Evolutionary conservation across 2,113 vertebrate genomes (phyloP), one percentile per base, ranked within the genome.

Genomic region (Tautogolabrus adspersus): DNA sequence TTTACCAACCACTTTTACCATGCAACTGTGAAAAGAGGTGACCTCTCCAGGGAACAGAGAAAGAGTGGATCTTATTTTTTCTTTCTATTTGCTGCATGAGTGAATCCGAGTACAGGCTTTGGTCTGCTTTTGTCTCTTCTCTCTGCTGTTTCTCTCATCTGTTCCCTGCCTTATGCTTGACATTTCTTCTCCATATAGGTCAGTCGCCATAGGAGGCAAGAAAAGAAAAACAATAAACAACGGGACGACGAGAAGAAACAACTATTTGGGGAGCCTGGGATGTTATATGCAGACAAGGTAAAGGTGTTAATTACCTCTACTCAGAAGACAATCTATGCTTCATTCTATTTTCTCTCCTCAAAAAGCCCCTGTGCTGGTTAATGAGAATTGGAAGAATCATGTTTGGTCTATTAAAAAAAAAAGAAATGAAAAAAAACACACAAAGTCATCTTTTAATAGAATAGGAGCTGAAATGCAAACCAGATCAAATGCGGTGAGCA

Each of bases 171-270:
- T 91, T 66, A 82, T 47, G 77, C 82, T 89, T 92, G 86, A 90
- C 91, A 92, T 93, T 93, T 90, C 79, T 84, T 84, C 81, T 79
- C 79, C 90, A 93, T 91, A 88, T 92, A 88, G 91, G 91, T 92
- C 90, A 88, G 66, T 85, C 89, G 84, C 85, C 61, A 81, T 82
- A 86, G 84, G 81, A 83, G 71, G 54, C 22, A 55, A 69, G 34
- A 51, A 42, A 60, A n/a, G 49, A 61, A 70, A 76, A 63, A 11
- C 2, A 58, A 54, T 63, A 55, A 67, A 80, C 71, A 76, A 55
- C 52, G 15, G 75, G 67, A 30, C 52, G 68, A 67, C 72, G 57
- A 66, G 2, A 0, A 75, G 71, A 83, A 87, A 85, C 63, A 80
- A 88, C 84, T 74, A 69, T 88, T 91, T 87, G 79, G 71, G 75